Evolutionary conservation across 1,140 invertebrate species (phyloP).

Genomic region (Ips typographus): DNA sequence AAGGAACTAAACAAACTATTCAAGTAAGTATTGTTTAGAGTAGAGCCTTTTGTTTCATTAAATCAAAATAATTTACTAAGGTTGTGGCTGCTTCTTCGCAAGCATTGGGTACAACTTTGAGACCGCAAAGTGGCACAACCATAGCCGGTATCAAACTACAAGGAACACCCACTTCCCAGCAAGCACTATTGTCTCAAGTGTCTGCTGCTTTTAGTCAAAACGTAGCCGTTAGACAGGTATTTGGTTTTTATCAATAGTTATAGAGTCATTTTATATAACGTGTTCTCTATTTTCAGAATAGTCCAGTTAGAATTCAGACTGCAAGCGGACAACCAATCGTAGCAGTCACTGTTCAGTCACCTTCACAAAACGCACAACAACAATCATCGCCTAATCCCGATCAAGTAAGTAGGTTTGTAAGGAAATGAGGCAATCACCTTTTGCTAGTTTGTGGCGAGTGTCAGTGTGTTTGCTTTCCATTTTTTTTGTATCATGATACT

Average conservation of each 20-base stretch:
- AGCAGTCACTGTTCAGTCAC: conserved; percentile 52
- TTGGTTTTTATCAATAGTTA: too few relatives aligned
- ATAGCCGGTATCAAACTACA: conserved; percentile 55
- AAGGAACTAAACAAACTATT: conserved; percentile 50
- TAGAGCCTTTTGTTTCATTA: neutral
- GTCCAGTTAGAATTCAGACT: conserved; percentile 56
- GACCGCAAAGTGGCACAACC: conserved; percentile 51
- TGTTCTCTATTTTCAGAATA: conserved; percentile 33
- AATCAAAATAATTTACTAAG: conserved; percentile 38
- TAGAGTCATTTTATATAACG: neutral
- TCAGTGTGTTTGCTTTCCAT: too few relatives aligned
- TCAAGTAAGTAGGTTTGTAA: conserved; percentile 51
- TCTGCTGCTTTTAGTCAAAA: conserved; percentile 53
- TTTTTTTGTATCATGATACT: too few relatives aligned
- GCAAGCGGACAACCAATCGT: conserved; percentile 53
- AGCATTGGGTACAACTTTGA: conserved; percentile 52
- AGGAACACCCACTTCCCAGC: conserved; percentile 49
- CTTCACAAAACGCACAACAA: conserved; percentile 13
- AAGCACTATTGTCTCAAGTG: conserved; percentile 52
- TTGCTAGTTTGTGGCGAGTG: neutral
- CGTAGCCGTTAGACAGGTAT: conserved; percentile 44
- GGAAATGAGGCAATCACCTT: conserved; percentile 38
- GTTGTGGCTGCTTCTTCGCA: conserved; percentile 57
- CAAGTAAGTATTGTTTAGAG: conserved; percentile 40
- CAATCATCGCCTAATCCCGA: conserved; percentile 40